phyloP scores from a whole-genome alignment of 2,113 vertebrate genomes.

The Neodontobutis hainanensis region DNA sequence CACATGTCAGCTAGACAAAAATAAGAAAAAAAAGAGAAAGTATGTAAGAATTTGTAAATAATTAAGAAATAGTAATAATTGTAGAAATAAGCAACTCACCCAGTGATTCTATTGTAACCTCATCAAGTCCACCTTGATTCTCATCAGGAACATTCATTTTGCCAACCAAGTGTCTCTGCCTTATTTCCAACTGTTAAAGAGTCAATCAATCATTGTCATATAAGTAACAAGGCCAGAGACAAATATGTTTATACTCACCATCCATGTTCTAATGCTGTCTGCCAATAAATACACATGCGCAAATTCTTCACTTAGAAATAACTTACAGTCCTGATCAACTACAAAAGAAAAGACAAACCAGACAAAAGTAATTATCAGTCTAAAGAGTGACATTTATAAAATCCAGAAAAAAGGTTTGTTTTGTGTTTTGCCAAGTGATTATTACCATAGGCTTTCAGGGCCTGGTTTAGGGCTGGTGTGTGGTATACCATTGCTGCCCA shows the following conservation, averaged over 20 bases:
- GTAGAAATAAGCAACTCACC: conserved; percentile 76
- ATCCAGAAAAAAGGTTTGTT: neutral
- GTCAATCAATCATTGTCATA: neutral
- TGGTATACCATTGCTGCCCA: conserved; percentile 97
- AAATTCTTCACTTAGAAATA: conserved; percentile 86
- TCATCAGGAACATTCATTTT: conserved; percentile 79
- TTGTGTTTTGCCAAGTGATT: neutral
- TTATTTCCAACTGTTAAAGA: conserved; percentile 90
- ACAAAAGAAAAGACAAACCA: conserved; percentile 49
- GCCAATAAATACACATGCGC: conserved; percentile 89
- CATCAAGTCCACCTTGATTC: conserved; percentile 76
- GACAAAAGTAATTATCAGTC: neutral
- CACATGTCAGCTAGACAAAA: conserved; percentile 84
- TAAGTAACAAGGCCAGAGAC: neutral
- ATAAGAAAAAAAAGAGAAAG: neutral
- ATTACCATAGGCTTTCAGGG: conserved; percentile 90
- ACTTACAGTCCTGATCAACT: conserved; percentile 87
- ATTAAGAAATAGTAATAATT: too few species aligned
- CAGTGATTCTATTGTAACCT: conserved; percentile 87
- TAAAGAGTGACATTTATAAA: neutral
- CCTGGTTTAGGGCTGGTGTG: conserved; percentile 87
- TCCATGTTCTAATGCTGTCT: conserved; percentile 96
- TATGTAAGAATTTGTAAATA: too few species aligned
- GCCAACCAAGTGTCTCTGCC: conserved; percentile 87
- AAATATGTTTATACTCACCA: conserved; percentile 81